Percentiles rank a stretch among this genome's conserved stretches.
phyloP scores from a whole-genome alignment of 2,113 vertebrate species.

The Tragelaphus buxtoni region DNA sequence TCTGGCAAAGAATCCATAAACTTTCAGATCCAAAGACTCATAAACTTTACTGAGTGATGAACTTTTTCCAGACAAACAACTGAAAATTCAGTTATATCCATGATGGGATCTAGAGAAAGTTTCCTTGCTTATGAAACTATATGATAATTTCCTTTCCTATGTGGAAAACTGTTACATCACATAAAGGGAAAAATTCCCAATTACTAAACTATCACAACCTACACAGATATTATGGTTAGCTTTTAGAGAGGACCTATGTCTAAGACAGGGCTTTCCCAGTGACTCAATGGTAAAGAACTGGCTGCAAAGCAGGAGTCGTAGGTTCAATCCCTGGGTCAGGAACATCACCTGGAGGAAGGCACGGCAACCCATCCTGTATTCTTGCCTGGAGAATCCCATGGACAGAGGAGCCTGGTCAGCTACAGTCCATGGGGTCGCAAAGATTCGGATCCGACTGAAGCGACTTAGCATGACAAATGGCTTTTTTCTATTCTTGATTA shows the following conservation, averaged over 20 bases:
- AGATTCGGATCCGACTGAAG: not conserved
- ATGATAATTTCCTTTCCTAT: not conserved
- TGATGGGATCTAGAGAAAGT: not conserved
- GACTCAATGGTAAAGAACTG: not conserved
- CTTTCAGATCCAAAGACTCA: not conserved
- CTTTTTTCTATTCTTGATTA: not conserved
- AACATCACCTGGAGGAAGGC: not conserved
- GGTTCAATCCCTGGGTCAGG: not conserved
- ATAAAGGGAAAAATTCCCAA: not conserved
- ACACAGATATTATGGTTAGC: not conserved
- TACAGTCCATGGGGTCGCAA: not conserved
- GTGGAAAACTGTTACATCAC: not conserved
- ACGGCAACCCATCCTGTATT: not conserved
- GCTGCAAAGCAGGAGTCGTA: not conserved
- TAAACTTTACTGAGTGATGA: not conserved
- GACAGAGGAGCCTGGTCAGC: not conserved
- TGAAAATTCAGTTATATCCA: not conserved
- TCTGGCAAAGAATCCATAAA: not conserved
- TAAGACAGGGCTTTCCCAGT: not conserved
- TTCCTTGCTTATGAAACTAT: not conserved
- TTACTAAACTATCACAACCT: not conserved
- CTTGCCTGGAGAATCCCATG: not conserved
- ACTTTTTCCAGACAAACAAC: not conserved
- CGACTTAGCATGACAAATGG: not conserved
- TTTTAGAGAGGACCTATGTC: not conserved